Evolutionary conservation across 2,797 vertebrate species (phyloP), one percentile per base, ranked within the genome.

Genomic region (Sebastes iracundus): DNA sequence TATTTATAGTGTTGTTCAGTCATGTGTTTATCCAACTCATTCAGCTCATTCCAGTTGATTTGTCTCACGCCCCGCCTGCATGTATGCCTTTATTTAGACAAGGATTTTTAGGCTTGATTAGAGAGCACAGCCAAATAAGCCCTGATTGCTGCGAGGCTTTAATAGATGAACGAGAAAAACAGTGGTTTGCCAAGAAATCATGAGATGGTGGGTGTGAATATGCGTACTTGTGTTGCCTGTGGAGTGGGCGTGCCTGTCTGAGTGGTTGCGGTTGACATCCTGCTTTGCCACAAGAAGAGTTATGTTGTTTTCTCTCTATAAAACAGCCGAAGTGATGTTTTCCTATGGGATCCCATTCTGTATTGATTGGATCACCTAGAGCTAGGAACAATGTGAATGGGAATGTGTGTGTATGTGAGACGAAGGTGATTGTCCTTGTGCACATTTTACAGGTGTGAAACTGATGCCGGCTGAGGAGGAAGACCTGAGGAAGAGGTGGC

Each of bases 401-500:
- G 55, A 30, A 62, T 52, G 30, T 72, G 61, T 22, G 12, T 69
- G 14, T 64, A 2, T 61, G 63, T 64, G 42, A 69, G 56, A 56
- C 46, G 11, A 72, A 18, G 8, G 20, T 56, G 16, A 73, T 65
- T 72, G 28, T 42, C 38, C 76, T 42, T 87, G 72, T 80, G 72
- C 60, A 22, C n/a, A 27, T 84, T 88, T 88, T 75, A 56, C 75
- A 96, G 95, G 86, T 81, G 80, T 82, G 62, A 92, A 88, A 82
- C 73, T 95, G 76, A 89, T 86, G 10, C 68, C 61, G 20, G 72
- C 77, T 56, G 94, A 95, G 84, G 97, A 97, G 85, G 92, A 95
- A 67, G 82, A 88, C 68, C 63, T 95, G 33, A 95, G 93, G 90
- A 93, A 88, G 81, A 97, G 97, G 85, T 99, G 97, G 97, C 96